Conservation (phyloP, 2,113 vertebrate genomes). For the Chamaetylas fuelleborni region DNA sequence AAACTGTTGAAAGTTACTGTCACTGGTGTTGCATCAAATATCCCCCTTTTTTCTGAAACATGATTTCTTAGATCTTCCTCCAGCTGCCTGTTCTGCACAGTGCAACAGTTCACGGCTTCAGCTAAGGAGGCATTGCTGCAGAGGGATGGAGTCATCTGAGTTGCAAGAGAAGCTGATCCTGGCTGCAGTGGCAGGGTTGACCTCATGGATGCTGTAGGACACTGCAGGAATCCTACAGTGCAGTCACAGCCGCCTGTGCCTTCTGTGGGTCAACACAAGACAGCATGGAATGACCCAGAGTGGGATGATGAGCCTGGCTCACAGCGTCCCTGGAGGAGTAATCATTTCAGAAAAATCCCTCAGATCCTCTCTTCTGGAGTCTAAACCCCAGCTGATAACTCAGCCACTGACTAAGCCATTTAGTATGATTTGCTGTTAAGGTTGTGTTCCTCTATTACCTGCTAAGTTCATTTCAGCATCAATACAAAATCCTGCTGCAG, state of each 20-base stretch:
- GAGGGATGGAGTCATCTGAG: neutral
- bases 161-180: neutral
- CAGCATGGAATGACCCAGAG: accelerated
- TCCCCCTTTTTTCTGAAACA: neutral
- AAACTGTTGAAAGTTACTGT: neutral
- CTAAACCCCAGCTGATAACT: neutral
- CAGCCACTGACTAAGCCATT: accelerated
- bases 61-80: neutral
- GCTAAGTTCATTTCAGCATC: neutral
- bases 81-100: neutral
- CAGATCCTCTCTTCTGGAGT: neutral
- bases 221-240: accelerated
- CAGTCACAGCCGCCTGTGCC: neutral
- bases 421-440: neutral
- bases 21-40: neutral
- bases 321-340: neutral
- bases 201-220: accelerated
- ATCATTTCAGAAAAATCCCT: neutral
- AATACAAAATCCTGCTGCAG: neutral
- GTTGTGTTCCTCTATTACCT: neutral
- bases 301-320: neutral
- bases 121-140: neutral
- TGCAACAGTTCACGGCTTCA: neutral
- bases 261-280: neutral
- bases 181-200: neutral